A percentile compares a stretch with the other conserved stretches of the same genome.
These are phyloP conservation scores for Eidolon dupreanum DNA, from an alignment of 2,797 vertebrate species.

Conservation along the genomic window DNA sequence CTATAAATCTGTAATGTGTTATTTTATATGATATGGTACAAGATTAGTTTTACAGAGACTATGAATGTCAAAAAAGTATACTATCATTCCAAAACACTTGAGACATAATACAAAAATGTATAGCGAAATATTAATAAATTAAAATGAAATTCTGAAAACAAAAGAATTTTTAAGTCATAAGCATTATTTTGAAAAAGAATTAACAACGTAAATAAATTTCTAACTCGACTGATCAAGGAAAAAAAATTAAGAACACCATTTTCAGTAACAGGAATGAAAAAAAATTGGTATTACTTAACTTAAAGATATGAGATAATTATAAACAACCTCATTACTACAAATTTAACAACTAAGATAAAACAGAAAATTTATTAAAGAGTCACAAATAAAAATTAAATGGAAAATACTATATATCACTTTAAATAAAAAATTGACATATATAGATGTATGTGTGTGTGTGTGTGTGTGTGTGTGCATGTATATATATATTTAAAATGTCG, in stretches of 20 bases:
- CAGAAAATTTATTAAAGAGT: neutral
- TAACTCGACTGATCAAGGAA: neutral
- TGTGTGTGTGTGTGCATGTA: too few species aligned
- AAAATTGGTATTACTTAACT: neutral
- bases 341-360: neutral
- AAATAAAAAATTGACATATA: neutral
- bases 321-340: neutral
- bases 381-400: neutral
- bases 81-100: neutral
- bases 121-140: neutral
- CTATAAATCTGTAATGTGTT: neutral
- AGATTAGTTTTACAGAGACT: neutral
- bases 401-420: neutral
- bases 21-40: neutral
- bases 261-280: neutral
- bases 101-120: neutral
- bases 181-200: neutral
- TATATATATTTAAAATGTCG: too few species aligned
- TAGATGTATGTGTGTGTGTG: neutral
- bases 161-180: neutral
- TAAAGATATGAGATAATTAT: neutral
- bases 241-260: neutral
- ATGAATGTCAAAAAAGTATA: neutral
- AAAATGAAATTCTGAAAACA: neutral
- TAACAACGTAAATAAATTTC: neutral